phyloP scores from a whole-genome alignment of 2,113 vertebrate genomes.

The Bufo bufo region DNA sequence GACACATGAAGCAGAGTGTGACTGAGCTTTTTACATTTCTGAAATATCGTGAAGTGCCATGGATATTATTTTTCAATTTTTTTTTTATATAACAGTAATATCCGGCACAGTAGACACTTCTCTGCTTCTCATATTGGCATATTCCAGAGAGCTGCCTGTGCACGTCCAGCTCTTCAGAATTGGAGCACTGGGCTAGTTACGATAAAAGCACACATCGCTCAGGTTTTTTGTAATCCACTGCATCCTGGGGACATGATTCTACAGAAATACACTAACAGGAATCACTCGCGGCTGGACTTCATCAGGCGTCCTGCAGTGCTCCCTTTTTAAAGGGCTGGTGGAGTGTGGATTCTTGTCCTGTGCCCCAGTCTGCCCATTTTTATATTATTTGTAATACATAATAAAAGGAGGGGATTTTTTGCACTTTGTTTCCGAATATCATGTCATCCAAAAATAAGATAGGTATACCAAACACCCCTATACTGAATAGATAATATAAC shows the following conservation, averaged over 20 bases:
- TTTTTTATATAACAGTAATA: not conserved
- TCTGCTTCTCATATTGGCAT: no score
- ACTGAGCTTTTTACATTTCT: not conserved
- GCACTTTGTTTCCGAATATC: not conserved
- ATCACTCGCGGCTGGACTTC: constrained; percentile 7
- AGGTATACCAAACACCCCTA: not conserved
- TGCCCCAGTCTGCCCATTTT: no score
- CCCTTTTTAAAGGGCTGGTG: not conserved
- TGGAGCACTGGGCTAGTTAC: not conserved
- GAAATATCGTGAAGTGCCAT: not conserved
- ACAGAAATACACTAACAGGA: constrained; percentile 3
- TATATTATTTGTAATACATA: not conserved
- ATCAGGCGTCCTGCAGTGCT: not conserved
- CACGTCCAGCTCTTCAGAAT: not conserved
- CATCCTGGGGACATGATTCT: constrained; percentile 1
- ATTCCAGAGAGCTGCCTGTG: not conserved
- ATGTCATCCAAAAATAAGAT: not conserved
- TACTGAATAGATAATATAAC: not conserved
- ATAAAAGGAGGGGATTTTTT: not conserved
- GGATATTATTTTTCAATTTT: not conserved
- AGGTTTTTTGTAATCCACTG: constrained; percentile 10
- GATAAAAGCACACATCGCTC: not conserved
- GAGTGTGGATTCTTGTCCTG: not conserved
- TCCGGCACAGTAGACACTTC: not conserved
- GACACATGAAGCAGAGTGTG: no score